Base-by-base conservation (phyloP, 2,888 invertebrate species). In the Orchesella flavescens region DNA sequence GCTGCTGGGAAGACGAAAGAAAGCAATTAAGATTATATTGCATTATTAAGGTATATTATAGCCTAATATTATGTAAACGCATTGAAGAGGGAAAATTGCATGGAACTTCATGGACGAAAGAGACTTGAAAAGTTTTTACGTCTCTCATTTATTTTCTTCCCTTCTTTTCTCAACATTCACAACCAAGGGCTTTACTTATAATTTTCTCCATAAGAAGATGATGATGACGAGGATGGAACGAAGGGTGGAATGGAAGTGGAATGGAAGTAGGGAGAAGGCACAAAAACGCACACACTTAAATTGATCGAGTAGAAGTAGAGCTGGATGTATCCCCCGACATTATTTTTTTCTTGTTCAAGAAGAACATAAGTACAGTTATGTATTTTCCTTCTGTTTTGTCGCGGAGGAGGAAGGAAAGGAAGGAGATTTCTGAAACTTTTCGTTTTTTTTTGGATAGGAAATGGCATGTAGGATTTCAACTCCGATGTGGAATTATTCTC, bases 11-110 rank as follows among this genome's bases (percentile, higher is more conserved):
- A 66, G 66, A 53, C 53, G 75, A 75, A n/a, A 63, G 66, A 65
- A 53, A 79, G 78, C 78, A 79, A 79, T 79, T 79, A 79, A 79
- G 65, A 79, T 79, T 79, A 79, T 79, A 65, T 71, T 79, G 63
- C 72, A 72, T 79, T 79, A 79, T 79, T 79, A 71, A 65, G 63
- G 78, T 63, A 63, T 43, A 46, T 43, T 71, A 78, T 71, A 34
- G 55, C 59, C 43, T 55, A 66, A 24, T 55, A 61, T 66, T 65
- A 53, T 57, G 66, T 21, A 57, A 49, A 57, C 53, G 57, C 43
- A 57, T 43, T 23, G 15, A 13, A 63, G 57, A 57, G 57, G 24
- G 63, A 24, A 34, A 34, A n/a, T n/a, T n/a, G n/a, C n/a, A n/a
- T n/a, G n/a, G n/a, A 23, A 53, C 53, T 3, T n/a, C 2, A 53